These are phyloP conservation scores for Erebia palarica DNA, from an alignment of 2,888 invertebrate genomes.

Conservation along the genomic window DNA sequence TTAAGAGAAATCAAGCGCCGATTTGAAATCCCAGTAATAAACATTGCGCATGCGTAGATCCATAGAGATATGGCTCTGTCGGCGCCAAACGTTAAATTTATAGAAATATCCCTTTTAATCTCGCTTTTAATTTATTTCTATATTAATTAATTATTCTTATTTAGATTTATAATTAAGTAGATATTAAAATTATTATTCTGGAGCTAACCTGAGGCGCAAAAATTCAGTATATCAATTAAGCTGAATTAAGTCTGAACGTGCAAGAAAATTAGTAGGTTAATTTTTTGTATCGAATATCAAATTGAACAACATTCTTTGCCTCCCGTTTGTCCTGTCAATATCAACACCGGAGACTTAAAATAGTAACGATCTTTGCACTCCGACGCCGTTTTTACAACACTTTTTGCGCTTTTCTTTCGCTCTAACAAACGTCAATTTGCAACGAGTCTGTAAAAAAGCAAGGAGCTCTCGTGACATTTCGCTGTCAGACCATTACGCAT, in stretches of 20 bases:
- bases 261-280: neutral
- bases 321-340: slow-evolving; percentile 14
- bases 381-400: slow-evolving; percentile 4
- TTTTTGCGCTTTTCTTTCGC: slow-evolving; percentile 14
- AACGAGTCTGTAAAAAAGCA: slow-evolving; percentile 27
- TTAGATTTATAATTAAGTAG: neutral
- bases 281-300: neutral
- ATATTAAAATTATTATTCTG: too few species aligned
- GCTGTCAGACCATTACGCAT: slow-evolving; percentile 12
- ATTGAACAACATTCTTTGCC: neutral
- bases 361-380: neutral
- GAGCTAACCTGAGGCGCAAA: neutral
- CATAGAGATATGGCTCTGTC: slow-evolving; percentile 52
- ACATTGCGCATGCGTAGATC: slow-evolving; percentile 65
- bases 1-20: slow-evolving; percentile 54
- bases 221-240: too few species aligned
- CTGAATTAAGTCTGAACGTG: too few species aligned
- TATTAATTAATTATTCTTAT: neutral
- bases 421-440: slow-evolving; percentile 16
- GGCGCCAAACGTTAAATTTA: slow-evolving; percentile 31
- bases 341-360: neutral
- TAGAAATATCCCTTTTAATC: slow-evolving; percentile 8
- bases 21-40: slow-evolving; percentile 62
- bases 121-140: neutral
- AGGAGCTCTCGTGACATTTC: slow-evolving; percentile 40